Evolutionary conservation across 2,888 invertebrate species (phyloP).

Genomic region (Drosophila algonquin): DNA sequence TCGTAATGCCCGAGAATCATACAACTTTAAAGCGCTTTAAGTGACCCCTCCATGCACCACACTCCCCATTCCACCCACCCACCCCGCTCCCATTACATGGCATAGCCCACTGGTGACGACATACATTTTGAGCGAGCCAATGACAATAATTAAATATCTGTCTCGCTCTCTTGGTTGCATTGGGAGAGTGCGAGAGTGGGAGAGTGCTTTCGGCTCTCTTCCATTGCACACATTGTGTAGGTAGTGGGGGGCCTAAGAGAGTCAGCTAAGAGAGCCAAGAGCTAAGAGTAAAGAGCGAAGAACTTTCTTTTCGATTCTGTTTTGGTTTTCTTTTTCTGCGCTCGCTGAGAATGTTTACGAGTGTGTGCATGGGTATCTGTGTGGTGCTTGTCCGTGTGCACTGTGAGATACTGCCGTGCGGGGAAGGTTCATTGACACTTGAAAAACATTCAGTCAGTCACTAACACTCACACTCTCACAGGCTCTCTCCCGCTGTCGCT

Average conservation of each 20-base stretch:
- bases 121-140: conserved; percentile 66
- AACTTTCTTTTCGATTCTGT: conserved; percentile 72
- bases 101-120: conserved; percentile 65
- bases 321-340: conserved; percentile 63
- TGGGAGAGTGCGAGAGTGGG: conserved; percentile 42
- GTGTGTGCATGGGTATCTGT: conserved; percentile 40
- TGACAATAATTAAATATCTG: conserved; percentile 31
- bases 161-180: conserved; percentile 52
- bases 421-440: conserved; percentile 84
- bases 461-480: conserved; percentile 49
- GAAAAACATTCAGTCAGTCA: conserved; percentile 77
- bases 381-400: conserved; percentile 37
- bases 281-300: conserved; percentile 45
- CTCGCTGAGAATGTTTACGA: conserved; percentile 38
- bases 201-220: conserved; percentile 30
- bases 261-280: conserved; percentile 46
- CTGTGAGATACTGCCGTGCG: conserved; percentile 75
- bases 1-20: conserved; percentile 55
- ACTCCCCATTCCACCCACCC: conserved; percentile 5
- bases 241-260: conserved; percentile 13
- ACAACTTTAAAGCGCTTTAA: conserved; percentile 62
- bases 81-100: neutral
- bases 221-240: neutral
- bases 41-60: conserved; percentile 36
- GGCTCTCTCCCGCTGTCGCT: conserved; percentile 70